Evolutionary conservation across 2,113 vertebrate genomes (phyloP).

Genomic region (Alethe diademata): DNA sequence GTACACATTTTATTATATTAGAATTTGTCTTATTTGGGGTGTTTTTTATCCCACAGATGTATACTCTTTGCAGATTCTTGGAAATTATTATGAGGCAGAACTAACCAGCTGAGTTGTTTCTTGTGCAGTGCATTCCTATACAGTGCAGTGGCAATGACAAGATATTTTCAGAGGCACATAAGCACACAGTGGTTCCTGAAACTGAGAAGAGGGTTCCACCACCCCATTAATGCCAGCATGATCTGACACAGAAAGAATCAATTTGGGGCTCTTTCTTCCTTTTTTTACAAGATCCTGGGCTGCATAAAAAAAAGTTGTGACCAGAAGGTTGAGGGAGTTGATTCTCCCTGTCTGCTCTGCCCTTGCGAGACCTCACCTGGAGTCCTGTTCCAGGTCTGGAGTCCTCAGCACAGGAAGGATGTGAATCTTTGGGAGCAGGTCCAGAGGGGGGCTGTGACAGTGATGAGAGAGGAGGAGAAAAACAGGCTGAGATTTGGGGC

Average conservation of each 20-base stretch:
- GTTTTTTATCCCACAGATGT: background rate
- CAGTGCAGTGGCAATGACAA: background rate
- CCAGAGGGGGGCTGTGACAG: background rate
- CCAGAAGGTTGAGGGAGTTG: too few species aligned
- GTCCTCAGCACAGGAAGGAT: background rate
- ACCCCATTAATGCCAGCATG: background rate
- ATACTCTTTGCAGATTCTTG: background rate
- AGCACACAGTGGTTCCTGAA: background rate
- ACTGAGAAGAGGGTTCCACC: background rate
- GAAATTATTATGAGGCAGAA: background rate
- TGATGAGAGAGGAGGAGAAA: background rate
- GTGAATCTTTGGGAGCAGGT: background rate
- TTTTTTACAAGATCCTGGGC: background rate
- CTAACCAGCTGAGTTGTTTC: background rate
- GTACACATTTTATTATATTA: background rate
- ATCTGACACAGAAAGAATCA: background rate
- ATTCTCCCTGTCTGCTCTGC: background rate
- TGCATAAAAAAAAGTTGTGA: background rate
- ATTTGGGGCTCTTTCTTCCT: background rate
- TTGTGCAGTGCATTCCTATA: fast-evolving
- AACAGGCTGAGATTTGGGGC: background rate
- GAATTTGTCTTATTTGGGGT: background rate
- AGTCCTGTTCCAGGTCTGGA: background rate
- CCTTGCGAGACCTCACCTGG: background rate
- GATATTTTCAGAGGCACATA: background rate